These are phyloP conservation scores for Strigamia maritima DNA, from an alignment of 2,888 invertebrate genomes.

Conservation along the genomic window DNA sequence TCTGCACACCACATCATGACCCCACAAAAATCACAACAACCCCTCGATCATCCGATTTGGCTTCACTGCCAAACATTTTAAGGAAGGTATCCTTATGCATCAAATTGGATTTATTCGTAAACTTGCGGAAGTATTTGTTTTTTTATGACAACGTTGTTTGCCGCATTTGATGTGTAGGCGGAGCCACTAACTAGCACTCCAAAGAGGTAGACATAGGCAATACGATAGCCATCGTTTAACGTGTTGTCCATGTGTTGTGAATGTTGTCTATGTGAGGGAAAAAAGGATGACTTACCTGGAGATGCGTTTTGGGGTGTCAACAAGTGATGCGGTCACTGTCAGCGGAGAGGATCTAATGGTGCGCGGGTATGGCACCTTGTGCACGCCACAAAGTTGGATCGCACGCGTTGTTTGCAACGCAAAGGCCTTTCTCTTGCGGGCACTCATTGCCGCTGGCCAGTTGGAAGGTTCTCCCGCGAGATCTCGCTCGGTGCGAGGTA, in stretches of 20 bases:
- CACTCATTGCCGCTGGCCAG: constrained; percentile 35
- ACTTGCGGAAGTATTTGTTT: no score
- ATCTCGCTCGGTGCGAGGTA: background rate
- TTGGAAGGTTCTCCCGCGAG: background rate
- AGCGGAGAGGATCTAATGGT: background rate
- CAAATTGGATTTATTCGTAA: no score
- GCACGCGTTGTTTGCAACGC: background rate
- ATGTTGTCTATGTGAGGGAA: background rate
- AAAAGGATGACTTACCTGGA: background rate
- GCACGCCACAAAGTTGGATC: background rate
- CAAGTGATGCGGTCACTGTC: background rate
- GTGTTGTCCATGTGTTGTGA: no score
- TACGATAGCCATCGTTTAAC: no score
- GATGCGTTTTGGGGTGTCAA: background rate
- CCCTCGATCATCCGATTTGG: no score
- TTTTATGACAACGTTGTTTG: no score
- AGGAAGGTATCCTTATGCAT: no score
- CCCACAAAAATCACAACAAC: no score
- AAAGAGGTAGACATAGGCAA: no score
- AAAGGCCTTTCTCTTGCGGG: constrained; percentile 34
- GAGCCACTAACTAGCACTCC: background rate
- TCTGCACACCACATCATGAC: no score
- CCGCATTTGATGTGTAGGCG: background rate
- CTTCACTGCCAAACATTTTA: no score
- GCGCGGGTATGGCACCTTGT: background rate